These are phyloP conservation scores for Urosaurus nigricauda DNA, from an alignment of 2,797 vertebrate species.

Conservation along the genomic window DNA sequence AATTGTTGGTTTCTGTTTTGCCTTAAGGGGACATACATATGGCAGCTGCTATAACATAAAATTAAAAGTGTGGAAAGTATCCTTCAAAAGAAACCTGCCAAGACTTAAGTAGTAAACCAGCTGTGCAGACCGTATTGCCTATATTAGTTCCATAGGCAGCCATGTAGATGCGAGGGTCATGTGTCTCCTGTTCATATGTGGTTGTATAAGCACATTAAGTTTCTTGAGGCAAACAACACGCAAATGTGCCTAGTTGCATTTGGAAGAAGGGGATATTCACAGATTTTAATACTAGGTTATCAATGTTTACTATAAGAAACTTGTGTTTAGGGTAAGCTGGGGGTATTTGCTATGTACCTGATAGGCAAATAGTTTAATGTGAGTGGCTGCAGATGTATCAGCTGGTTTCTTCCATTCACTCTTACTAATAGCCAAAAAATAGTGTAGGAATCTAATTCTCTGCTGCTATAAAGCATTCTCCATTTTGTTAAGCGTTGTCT, in stretches of 20 bases:
- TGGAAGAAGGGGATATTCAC: neutral
- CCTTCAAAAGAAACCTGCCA: neutral
- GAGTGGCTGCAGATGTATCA: slow-evolving; percentile 71
- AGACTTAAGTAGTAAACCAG: neutral
- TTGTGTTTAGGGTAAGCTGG: slow-evolving; percentile 52
- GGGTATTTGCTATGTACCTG: slow-evolving; percentile 72
- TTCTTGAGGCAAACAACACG: neutral
- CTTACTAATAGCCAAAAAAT: slow-evolving; percentile 62
- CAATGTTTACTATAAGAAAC: neutral
- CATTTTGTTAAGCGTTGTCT: slow-evolving; percentile 29
- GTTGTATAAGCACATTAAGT: neutral
- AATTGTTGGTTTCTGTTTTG: neutral
- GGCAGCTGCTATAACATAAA: neutral
- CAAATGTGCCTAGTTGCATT: neutral
- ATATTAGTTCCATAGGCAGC: neutral
- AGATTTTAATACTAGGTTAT: neutral
- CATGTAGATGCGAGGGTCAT: too few relatives aligned
- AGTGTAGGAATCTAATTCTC: slow-evolving; percentile 63
- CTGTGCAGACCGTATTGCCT: neutral
- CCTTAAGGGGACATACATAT: neutral
- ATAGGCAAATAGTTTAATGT: slow-evolving; percentile 47
- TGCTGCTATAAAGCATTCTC: slow-evolving; percentile 60
- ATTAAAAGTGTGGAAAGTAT: neutral
- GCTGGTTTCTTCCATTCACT: slow-evolving; percentile 63
- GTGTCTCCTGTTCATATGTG: neutral